Percentiles rank a stretch among this genome's conserved stretches.
phyloP scores from a whole-genome alignment of 2,888 invertebrate genomes.

The Zygothrica quintamaculata region DNA sequence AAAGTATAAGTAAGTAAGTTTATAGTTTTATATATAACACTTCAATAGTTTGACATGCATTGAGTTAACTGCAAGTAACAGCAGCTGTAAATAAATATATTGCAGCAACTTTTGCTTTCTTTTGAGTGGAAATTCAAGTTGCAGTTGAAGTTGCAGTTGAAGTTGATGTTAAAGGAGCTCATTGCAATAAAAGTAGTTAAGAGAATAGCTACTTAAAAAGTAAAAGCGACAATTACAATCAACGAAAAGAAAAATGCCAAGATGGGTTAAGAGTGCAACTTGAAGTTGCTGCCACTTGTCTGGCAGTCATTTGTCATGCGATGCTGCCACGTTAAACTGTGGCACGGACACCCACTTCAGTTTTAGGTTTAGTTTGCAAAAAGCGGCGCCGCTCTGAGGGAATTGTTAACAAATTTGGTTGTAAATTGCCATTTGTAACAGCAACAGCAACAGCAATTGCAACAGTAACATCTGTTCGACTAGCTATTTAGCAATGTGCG shows the following conservation, averaged over 20 bases:
- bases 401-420: constrained; percentile 75
- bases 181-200: constrained; percentile 34
- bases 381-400: constrained; percentile 61
- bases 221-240: constrained; percentile 40
- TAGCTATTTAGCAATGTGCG: constrained; percentile 61
- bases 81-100: too few species aligned
- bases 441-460: constrained; percentile 19
- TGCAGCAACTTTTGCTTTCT: not conserved
- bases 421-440: constrained; percentile 44
- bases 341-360: constrained; percentile 37
- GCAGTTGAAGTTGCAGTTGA: too few species aligned
- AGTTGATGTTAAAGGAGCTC: not conserved
- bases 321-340: constrained; percentile 48
- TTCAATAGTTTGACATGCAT: too few species aligned
- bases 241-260: constrained; percentile 5
- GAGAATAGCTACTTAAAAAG: constrained; percentile 54
- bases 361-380: constrained; percentile 18
- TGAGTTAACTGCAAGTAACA: too few species aligned
- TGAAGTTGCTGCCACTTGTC: constrained; percentile 65
- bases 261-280: constrained; percentile 28
- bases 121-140: not conserved
- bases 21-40: too few species aligned
- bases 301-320: constrained; percentile 69
- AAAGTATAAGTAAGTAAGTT: too few species aligned
- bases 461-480: constrained; percentile 50